A percentile compares a stretch with the other conserved stretches of the same genome.
phyloP scores from a whole-genome alignment of 2,113 vertebrate genomes.

The Hippopotamus amphibius region DNA sequence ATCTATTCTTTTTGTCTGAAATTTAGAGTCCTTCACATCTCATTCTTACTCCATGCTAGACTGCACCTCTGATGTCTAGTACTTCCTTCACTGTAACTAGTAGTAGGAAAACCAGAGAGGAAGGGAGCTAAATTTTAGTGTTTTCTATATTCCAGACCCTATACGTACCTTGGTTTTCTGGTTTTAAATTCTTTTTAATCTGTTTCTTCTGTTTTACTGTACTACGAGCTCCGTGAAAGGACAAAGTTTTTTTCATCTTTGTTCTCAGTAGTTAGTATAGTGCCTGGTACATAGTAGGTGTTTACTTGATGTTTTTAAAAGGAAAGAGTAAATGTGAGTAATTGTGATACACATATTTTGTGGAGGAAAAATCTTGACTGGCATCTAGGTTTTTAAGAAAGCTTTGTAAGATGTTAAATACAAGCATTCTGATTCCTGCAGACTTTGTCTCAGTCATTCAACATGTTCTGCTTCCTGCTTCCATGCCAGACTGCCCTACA shows the following conservation, averaged over 20 bases:
- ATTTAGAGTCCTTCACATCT: background rate
- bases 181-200: background rate
- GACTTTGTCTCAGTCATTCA: background rate
- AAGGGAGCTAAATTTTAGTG: background rate
- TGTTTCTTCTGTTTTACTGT: background rate
- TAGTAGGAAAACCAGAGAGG: background rate
- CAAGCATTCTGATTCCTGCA: background rate
- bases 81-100: background rate
- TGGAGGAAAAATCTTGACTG: background rate
- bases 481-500: background rate
- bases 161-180: background rate
- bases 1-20: background rate
- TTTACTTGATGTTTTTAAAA: slow-evolving; percentile 33
- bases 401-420: background rate
- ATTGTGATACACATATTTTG: background rate
- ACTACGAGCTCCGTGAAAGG: background rate
- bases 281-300: background rate
- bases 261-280: background rate
- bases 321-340: background rate
- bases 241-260: background rate
- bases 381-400: background rate
- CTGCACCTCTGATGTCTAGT: background rate
- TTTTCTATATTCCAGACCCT: background rate
- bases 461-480: background rate
- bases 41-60: background rate